Percentiles rank a stretch among this genome's conserved stretches.
These are phyloP conservation scores for Falco naumanni DNA, from an alignment of 2,797 vertebrate species.

Conservation along the genomic window DNA sequence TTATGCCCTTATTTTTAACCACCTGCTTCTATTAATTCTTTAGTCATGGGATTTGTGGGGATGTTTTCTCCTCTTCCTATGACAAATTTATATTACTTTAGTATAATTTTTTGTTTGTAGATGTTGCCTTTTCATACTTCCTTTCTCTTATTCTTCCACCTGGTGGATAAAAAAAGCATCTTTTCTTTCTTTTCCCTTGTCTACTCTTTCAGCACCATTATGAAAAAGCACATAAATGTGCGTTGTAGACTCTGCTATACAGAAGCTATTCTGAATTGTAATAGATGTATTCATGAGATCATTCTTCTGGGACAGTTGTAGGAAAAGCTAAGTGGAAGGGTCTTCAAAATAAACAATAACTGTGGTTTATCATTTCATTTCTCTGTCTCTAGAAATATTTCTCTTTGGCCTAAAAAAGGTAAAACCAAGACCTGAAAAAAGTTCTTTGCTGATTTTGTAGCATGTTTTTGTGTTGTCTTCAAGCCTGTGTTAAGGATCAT, in stretches of 20 bases:
- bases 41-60: background rate
- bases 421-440: background rate
- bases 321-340: background rate
- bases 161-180: background rate
- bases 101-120: background rate
- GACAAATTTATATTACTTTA: background rate
- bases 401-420: background rate
- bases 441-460: background rate
- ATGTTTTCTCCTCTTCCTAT: background rate
- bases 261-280: background rate
- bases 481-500: background rate
- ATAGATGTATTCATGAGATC: background rate
- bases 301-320: background rate
- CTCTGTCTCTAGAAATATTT: background rate
- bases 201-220: background rate
- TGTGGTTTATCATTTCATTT: background rate
- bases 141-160: background rate
- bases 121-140: background rate
- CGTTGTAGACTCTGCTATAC: background rate
- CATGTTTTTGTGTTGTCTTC: background rate
- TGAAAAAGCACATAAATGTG: background rate
- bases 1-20: background rate
- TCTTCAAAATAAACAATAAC: background rate
- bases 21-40: background rate
- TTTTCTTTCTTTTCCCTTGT: background rate